Evolutionary conservation across 2,797 vertebrate species (phyloP), one percentile per base, ranked within the genome.

Genomic region (Melanotaenia nigrans): DNA sequence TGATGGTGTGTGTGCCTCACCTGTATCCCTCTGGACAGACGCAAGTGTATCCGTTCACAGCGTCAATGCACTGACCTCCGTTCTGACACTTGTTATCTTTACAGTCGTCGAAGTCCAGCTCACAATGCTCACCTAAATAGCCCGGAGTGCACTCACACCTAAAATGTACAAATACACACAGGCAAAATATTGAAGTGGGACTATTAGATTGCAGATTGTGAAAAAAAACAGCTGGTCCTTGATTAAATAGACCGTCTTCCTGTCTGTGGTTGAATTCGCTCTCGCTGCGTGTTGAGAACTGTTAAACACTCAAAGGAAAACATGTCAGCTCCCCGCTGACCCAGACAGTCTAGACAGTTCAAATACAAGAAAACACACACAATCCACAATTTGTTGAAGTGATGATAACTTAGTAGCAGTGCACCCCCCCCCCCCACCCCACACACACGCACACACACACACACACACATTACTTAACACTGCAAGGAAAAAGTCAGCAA

Each of bases 71-170:
- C 71, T 95, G 97, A 0, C 95, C 98, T 71, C 96, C 96, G 0
- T 97, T 99, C 91, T 96, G 96, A 90, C 98, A 99, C 82, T 98
- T 99, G 85, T 98, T 96, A n/a, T 98, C 97, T 47, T 95, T 94
- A 80, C 98, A 99, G 85, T 99, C 98, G 0, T 99, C 95, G 54
- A 95, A 96, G 68, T 99, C 96, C 68, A 95, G 81, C 73, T 97
- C 96, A 64, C 98, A 99, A 18, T 98, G 96, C 36, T 98, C 96
- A 0, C 97, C 97, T 1, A 96, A 81, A 3, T 96, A 99, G 0
- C 98, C 98, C 18, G 97, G 97, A 11, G 96, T 96, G 83, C 98
- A 99, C 84, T 98, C 97, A 84, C 98, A 99, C 87, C 98, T 99
- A 69, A 68, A 75, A 68, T 3, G 13, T 0, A 49, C 30, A 66